Evolutionary conservation across 64 coral and sea anemone genomes (phyloP).

Genomic region (Actinia tenebrosa): DNA sequence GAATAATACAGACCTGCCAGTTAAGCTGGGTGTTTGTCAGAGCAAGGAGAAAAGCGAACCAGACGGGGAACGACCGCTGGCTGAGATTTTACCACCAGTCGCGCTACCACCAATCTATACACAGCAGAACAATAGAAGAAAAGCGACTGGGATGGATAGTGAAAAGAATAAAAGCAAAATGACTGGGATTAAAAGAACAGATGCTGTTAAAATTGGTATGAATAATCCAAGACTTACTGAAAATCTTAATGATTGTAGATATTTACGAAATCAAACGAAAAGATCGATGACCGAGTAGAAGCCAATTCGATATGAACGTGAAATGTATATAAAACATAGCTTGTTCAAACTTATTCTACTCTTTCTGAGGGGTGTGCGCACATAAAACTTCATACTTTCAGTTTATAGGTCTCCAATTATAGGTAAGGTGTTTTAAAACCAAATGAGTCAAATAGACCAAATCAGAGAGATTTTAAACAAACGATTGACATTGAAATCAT

Average conservation of each 20-base stretch:
- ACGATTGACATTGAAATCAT: too few species aligned
- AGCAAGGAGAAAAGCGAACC: neutral
- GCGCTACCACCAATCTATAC: neutral
- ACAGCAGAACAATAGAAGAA: neutral
- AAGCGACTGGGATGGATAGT: neutral
- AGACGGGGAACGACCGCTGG: conserved; percentile 1
- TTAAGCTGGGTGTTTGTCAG: neutral
- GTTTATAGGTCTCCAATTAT: too few species aligned
- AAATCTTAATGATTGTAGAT: conserved; percentile 10
- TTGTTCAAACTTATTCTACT: too few species aligned
- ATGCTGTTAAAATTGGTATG: neutral
- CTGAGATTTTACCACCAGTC: conserved; percentile 3
- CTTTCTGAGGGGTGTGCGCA: too few species aligned
- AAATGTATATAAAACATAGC: too few species aligned
- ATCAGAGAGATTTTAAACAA: too few species aligned
- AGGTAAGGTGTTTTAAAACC: too few species aligned
- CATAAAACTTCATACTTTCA: too few species aligned
- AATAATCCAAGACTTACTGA: neutral
- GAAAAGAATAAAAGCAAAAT: neutral
- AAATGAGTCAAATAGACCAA: too few species aligned
- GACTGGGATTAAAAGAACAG: conserved; percentile 2
- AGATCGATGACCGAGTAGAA: too few species aligned
- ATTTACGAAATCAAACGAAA: neutral
- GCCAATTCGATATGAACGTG: too few species aligned
- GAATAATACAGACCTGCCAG: neutral